Conservation (phyloP, 2,113 vertebrate genomes). For the Gobius niger region DNA sequence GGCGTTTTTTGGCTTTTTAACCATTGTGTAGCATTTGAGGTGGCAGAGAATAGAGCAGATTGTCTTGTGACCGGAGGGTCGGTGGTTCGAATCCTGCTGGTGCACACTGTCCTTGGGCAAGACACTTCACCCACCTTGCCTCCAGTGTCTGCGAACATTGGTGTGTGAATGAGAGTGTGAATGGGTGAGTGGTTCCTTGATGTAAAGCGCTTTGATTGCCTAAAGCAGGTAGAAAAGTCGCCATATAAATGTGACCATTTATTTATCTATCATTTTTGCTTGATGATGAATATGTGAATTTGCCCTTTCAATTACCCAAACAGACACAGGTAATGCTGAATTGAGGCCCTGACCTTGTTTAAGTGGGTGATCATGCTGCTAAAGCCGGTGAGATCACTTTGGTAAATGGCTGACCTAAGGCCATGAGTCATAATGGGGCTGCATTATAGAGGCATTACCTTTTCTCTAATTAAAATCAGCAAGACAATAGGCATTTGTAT, state of each 20-base stretch:
- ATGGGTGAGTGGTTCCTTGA: too few species aligned
- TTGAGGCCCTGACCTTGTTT: constrained; percentile 29
- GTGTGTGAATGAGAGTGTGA: too few species aligned
- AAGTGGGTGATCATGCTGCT: constrained; percentile 16
- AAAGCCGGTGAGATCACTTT: constrained; percentile 41
- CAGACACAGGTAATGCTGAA: constrained; percentile 21
- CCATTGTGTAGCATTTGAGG: neutral
- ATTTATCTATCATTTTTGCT: constrained; percentile 4
- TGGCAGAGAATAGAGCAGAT: too few species aligned
- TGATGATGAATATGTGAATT: constrained; percentile 16
- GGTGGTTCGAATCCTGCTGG: too few species aligned
- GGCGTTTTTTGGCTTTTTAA: neutral
- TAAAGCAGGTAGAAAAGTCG: too few species aligned
- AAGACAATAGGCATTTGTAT: constrained; percentile 49
- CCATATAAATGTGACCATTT: too few species aligned
- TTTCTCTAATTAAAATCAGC: constrained; percentile 58
- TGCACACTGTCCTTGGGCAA: too few species aligned
- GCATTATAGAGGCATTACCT: constrained; percentile 52
- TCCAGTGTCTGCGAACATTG: too few species aligned
- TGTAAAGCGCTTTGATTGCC: too few species aligned
- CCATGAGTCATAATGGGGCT: constrained; percentile 45
- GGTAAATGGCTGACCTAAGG: constrained; percentile 45
- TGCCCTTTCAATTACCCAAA: constrained; percentile 41
- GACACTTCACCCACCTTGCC: too few species aligned
- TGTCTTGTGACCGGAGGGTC: too few species aligned